These are phyloP conservation scores for Eutolmus rufibarbis DNA, from an alignment of 2,888 invertebrate genomes.

Conservation along the genomic window DNA sequence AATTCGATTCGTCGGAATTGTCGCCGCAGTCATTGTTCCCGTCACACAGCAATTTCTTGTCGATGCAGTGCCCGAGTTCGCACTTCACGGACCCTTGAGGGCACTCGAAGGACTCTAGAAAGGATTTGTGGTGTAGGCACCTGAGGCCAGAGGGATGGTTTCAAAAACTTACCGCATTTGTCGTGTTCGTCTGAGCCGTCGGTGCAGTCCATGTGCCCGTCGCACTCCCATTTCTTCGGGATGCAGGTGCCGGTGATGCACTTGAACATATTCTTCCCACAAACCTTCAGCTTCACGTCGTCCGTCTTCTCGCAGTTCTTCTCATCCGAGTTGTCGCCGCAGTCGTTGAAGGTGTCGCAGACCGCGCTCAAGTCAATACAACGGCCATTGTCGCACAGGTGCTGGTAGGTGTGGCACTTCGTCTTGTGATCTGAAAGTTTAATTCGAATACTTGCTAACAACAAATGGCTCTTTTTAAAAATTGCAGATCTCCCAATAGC, in stretches of 20 bases:
- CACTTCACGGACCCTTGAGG: constrained; percentile 58
- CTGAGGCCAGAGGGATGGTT: background rate
- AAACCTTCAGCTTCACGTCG: constrained; percentile 51
- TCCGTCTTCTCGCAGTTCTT: constrained; percentile 56
- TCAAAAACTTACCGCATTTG: constrained; percentile 60
- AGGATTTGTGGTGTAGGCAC: background rate
- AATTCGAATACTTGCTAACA: background rate
- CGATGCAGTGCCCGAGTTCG: constrained; percentile 68
- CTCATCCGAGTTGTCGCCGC: constrained; percentile 69
- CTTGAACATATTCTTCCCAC: constrained; percentile 66
- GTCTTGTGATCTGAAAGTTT: constrained; percentile 50
- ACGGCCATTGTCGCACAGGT: constrained; percentile 64
- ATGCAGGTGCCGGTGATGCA: constrained; percentile 77
- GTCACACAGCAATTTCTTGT: constrained; percentile 66
- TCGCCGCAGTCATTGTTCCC: constrained; percentile 68
- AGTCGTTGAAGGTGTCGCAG: constrained; percentile 67
- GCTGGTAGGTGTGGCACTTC: constrained; percentile 63
- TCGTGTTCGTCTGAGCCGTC: constrained; percentile 79
- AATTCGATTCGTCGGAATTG: constrained; percentile 66
- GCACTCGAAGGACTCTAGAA: constrained; percentile 53
- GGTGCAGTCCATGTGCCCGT: constrained; percentile 76
- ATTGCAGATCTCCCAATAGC: too few relatives aligned
- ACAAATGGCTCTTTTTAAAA: too few relatives aligned
- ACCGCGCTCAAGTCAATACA: constrained; percentile 64
- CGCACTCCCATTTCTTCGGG: constrained; percentile 72